Evolutionary conservation across 2,888 invertebrate species (phyloP), one percentile per base, ranked within the genome.

Genomic region (Clitarchus hookeri): DNA sequence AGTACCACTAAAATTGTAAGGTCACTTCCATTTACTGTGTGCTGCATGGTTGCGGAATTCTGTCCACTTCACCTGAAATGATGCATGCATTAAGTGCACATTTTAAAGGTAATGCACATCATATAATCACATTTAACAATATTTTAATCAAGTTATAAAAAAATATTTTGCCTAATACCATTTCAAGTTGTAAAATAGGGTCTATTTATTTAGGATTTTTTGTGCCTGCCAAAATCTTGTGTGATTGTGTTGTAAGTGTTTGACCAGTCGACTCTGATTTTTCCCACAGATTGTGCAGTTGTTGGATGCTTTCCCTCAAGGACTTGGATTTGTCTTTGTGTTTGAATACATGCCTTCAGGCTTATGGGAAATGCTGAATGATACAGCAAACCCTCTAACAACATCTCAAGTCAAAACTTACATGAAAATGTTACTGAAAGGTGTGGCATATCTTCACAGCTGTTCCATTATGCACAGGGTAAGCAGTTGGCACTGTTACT

Each of bases 311-410:
- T 98, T 98, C 90, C 96, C 98, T 0, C 96, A 97, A 89, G 96
- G 98, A 0, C 95, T 96, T 91, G 97, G 97, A 84, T 94, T 98
- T 88, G 96, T 98, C 0, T 92, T 99, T 89, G 98, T 98, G 0
- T 95, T 99, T 92, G 98, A 99, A 90, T 98, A 95, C 91, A 96
- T 99, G 96, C 95, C 97, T n/a, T 96, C 97, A 25, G 96, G 97
- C 19, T 92, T 98, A 25, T 95, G 96, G 92, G 96, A 97, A 89
- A 94, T 96, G 90, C 92, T 97, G 84, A 95, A 95, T 89, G 95
- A 95, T 89, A 93, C 93, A 77, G 93, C 94, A 85, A 94, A 94
- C 89, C 94, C 95, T 13, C 91, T 98, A 87, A 95, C 94, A 0
- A 92, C 95, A 88, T 93, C 96, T 9, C 96, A 97, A 90, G 94